Evolutionary conservation across 2,797 vertebrate species (phyloP), one percentile per base, ranked within the genome.

Genomic region (Sebastes umbrosus): DNA sequence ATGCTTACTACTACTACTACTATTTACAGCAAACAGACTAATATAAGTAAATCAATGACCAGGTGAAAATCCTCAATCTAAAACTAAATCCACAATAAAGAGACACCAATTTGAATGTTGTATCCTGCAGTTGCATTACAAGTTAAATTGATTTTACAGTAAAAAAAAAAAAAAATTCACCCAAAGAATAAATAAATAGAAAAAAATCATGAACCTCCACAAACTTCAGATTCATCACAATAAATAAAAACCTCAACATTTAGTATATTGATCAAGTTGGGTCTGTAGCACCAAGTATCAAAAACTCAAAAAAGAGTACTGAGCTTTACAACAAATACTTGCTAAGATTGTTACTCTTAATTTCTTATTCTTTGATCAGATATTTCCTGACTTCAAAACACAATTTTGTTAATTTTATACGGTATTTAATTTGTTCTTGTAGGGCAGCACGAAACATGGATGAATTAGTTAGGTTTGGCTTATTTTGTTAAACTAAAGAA

Each of bases 171-270:
- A 16, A 2, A 25, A 16, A 73, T 24, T 68, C 7, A 12, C 12
- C 1, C 16, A 43, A 54, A 2, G 16, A 34, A 32, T 18, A 16
- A 32, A 32, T 5, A 39, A 25, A 46, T 16, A 46, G 14, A 36
- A 34, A 63, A 55, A 84, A 54, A 64, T 70, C 27, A 83, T 69
- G 25, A 82, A 31, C 11, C 29, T 36, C 8, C 8, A 54, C 46
- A 78, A 76, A 74, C 50, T 34, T 74, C 16, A 70, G 54, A 76
- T 65, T 75, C n/a, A 63, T 85, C 54, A 74, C 66, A 83, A 59
- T 70, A 11, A 87, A 87, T 77, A 68, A 25, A 72, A 50, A 71
- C 12, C 16, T 67, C 29, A 60, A 71, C 55, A 80, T 2, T 22
- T 69, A 8, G 4, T 60, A 34, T 3, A 16, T 0, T 64, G 36